Base-by-base conservation (phyloP, 2,888 invertebrate genomes). In the Coecobrya sp. region DNA sequence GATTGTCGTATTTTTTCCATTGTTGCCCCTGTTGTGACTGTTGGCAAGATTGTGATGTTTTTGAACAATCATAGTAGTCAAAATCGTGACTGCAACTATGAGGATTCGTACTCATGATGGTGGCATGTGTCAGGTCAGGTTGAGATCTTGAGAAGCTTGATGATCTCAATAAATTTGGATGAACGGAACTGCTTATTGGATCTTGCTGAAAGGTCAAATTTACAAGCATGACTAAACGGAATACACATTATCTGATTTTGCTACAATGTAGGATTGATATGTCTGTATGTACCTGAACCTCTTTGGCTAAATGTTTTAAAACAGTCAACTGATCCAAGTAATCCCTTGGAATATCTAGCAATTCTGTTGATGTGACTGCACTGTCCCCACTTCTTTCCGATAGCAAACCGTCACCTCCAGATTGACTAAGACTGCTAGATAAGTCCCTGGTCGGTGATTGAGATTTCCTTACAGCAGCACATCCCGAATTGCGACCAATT, bases 291-390 rank as follows among this genome's bases (percentile, higher is more conserved):
- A 94, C 94, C 94, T 94, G 94, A 91, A 97, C 97, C 96, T 98
- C 98, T 96, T 98, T 98, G 22, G 98, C 98, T 92, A 98, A 96
- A 96, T 98, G 98, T 95, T 98, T 98, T 95, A 98, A 96, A 36
- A 98, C 98, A 96, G 98, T 98, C 1, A 98, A 98, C 95, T 98
- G 98, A 95, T 97, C 98, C 19, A 98, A 96, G 95, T 98, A 98
- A 96, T 98, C 98, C 95, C 98, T 98, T 0, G 98, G 98, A 95
- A 98, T 98, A 95, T 98, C 98, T 0, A 97, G 97, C 95, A 98
- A 97, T 96, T 98, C 98, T 96, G 96, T 96, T 94, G 94, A 94
- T 13, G 94, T 94, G 25, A 96, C 96, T 90, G 96, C 96, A 85
- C 89, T 91, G 49, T 94, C 94, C 13, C 88, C 79, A 52, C 92